These are phyloP conservation scores for Pitangus sulphuratus DNA, from an alignment of 2,797 vertebrate species.

Conservation along the genomic window DNA sequence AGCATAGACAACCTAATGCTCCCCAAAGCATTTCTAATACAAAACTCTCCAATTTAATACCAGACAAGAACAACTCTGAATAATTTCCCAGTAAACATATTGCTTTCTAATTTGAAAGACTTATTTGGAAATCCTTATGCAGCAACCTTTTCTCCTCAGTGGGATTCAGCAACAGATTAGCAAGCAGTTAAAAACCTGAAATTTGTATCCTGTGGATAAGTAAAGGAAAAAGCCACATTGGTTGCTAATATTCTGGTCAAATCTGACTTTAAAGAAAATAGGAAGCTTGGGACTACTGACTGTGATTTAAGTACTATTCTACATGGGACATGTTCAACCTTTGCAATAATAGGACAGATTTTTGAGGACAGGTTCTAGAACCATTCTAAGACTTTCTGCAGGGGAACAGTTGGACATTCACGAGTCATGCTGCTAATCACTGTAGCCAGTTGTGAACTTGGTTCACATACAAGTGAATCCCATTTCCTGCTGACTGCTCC, in stretches of 20 bases:
- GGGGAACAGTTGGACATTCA: neutral
- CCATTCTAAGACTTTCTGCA: neutral
- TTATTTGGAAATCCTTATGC: slow-evolving; percentile 14
- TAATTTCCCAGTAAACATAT: neutral
- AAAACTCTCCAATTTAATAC: neutral
- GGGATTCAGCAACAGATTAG: slow-evolving; percentile 42
- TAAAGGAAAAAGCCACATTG: neutral
- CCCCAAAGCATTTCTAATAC: neutral
- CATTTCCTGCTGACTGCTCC: neutral
- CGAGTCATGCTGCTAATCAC: neutral
- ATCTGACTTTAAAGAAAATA: slow-evolving; percentile 15
- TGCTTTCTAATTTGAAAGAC: slow-evolving; percentile 21
- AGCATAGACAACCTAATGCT: neutral
- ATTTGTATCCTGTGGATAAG: slow-evolving; percentile 14
- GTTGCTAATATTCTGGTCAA: neutral
- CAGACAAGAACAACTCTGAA: neutral
- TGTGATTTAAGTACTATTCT: neutral
- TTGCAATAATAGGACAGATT: neutral
- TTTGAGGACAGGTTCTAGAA: neutral
- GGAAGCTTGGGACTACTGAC: neutral
- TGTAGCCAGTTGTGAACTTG: neutral
- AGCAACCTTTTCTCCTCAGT: slow-evolving; percentile 45
- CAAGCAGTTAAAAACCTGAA: slow-evolving; percentile 32
- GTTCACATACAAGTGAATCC: neutral
- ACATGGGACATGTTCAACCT: neutral